Percentiles rank a stretch among this genome's conserved stretches.
Evolutionary conservation across 2,888 invertebrate genomes (phyloP).

Genomic region (Callinectes sapidus): DNA sequence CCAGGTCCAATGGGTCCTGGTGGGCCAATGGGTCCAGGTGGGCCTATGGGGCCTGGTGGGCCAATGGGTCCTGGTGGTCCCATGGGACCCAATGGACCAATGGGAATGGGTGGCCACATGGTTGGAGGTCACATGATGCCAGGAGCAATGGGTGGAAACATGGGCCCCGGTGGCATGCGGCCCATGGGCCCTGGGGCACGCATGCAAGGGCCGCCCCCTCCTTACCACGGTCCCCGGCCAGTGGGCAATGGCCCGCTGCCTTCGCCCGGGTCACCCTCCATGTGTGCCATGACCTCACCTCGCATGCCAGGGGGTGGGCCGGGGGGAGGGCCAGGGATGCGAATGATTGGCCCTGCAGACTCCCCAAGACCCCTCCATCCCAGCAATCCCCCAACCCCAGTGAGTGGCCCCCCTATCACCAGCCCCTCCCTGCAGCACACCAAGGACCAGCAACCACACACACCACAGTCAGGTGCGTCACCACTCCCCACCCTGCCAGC

Average conservation of each 20-base stretch:
- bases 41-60: constrained; percentile 86
- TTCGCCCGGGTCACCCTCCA: constrained; percentile 78
- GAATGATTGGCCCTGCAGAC: constrained; percentile 66
- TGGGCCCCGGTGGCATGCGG: constrained; percentile 71
- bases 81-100: constrained; percentile 73
- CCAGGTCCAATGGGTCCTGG: constrained; percentile 85
- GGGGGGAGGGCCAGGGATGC: constrained; percentile 67
- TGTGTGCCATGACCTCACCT: constrained; percentile 71
- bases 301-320: constrained; percentile 74
- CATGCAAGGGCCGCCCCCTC: constrained; percentile 85
- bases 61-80: constrained; percentile 80
- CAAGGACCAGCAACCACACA: constrained; percentile 65
- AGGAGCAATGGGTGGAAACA: constrained; percentile 69
- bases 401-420: constrained; percentile 76
- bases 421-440: constrained; percentile 63
- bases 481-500: constrained; percentile 10
- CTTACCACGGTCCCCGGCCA: constrained; percentile 85
- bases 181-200: constrained; percentile 73
- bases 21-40: constrained; percentile 78
- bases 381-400: constrained; percentile 85
- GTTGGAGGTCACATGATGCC: constrained; percentile 73
- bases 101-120: constrained; percentile 70
- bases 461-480: constrained; percentile 67
- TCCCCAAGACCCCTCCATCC: constrained; percentile 78
- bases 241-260: constrained; percentile 84